Conservation (phyloP, 2,888 invertebrate species). For the Macrostomum cliftonense region DNA sequence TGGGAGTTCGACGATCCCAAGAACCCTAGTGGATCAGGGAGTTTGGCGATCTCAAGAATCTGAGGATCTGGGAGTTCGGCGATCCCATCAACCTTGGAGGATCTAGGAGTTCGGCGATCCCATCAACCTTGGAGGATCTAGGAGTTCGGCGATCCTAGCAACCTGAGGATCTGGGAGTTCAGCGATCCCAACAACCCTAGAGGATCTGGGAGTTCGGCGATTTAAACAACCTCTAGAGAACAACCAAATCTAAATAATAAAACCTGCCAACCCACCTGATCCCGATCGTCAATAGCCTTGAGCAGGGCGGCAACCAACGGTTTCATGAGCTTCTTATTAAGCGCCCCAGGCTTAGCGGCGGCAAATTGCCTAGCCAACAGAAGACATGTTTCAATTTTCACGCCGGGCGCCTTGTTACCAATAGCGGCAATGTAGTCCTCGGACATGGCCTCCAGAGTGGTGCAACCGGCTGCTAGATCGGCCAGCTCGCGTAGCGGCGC, state of each 20-base stretch:
- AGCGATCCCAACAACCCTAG: too few species aligned
- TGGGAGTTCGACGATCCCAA: slow-evolving; percentile 8
- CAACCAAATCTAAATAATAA: too few species aligned
- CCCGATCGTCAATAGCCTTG: slow-evolving; percentile 39
- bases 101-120: too few species aligned
- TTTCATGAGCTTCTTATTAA: slow-evolving; percentile 76
- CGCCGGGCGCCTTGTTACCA: slow-evolving; percentile 43
- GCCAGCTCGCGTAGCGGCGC: slow-evolving; percentile 65
- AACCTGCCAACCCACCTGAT: background rate
- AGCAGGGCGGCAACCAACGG: slow-evolving; percentile 55
- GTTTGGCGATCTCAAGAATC: too few species aligned
- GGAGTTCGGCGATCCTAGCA: too few species aligned
- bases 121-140: too few species aligned
- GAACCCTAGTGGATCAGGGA: too few species aligned
- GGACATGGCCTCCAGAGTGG: slow-evolving; percentile 42
- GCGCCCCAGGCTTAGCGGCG: slow-evolving; percentile 52
- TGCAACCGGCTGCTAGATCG: slow-evolving; percentile 68
- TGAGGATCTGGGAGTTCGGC: too few species aligned
- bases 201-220: too few species aligned
- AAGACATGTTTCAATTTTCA: slow-evolving; percentile 43
- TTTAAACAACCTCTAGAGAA: too few species aligned
- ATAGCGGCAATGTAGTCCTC: slow-evolving; percentile 69
- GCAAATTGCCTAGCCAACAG: slow-evolving; percentile 67
- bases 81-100: too few species aligned
- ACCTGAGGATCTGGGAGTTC: too few species aligned